Base-by-base conservation (phyloP, 1,140 invertebrate genomes). In the Diachasma alloeum region DNA sequence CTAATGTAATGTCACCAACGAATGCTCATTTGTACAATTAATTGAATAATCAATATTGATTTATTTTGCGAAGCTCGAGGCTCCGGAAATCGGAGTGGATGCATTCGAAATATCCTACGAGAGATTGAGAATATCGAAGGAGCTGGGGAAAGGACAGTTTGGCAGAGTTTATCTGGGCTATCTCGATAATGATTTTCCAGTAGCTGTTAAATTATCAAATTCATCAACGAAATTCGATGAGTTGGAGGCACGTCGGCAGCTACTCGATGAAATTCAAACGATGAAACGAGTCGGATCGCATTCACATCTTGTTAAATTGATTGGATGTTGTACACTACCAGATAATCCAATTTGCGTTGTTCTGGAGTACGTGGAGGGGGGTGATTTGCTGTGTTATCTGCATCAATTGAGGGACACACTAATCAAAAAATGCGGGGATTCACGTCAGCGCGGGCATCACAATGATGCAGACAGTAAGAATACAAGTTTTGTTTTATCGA, bases 271-370 rank as follows among this genome's bases (percentile, higher is more conserved):
- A 89, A 95, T 97, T 9, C 88, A 91, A 22, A 95, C 95, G 86
- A 92, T 97, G 87, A 96, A 96, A 86, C 91, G 91, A 37, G 93
- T 96, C 1, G 95, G 95, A 0, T 88, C 90, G 0, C 96, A 97
- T 87, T 91, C 91, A 13, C 94, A 97, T 86, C 92, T 97, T 26
- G 95, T 97, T 4, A 91, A 91, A 63, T 89, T 97, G 59, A 85
- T 97, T 2, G 96, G 93, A 0, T 97, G 94, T 81, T 96, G 95
- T 80, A 95, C 94, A 0, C 87, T 90, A n/a, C 86, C 89, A 53
- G 88, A 91, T 77, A 82, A 80, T 73, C 95, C 92, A 15, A 92
- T 91, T 81, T 93, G 93, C 42, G 92, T 96, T 68, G 90, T 97
- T 0, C 92, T 97, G 87, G 96, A 97, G 83, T 96, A 94, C 81